Evolutionary conservation across 92 coral and sea anemone genomes (phyloP).

Genomic region (Parazoanthus darwini): DNA sequence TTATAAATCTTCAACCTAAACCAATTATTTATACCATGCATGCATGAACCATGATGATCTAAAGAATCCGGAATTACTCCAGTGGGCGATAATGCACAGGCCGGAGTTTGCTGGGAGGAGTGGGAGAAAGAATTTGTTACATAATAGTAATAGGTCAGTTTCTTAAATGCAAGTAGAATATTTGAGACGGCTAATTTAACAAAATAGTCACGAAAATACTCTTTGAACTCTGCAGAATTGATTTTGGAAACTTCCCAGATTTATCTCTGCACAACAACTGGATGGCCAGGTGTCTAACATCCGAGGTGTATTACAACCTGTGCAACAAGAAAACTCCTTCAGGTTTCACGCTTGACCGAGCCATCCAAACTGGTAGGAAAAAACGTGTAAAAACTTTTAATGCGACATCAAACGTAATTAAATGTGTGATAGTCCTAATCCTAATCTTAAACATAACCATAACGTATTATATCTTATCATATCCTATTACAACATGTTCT

Average conservation of each 20-base stretch:
- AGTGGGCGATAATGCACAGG: no score
- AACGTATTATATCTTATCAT: no score
- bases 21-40: no score
- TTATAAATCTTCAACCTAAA: background rate
- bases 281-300: conserved; percentile 89
- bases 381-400: background rate
- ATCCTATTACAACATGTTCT: no score
- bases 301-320: conserved; percentile 61
- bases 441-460: background rate
- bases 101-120: no score
- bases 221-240: conserved; percentile 17
- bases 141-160: no score
- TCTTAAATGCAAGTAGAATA: no score
- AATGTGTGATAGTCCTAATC: background rate
- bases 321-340: conserved; percentile 70
- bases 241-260: conserved; percentile 66
- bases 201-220: background rate
- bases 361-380: conserved; percentile 73
- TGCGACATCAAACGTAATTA: background rate
- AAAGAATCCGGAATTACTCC: no score
- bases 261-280: conserved; percentile 85
- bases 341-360: conserved; percentile 77
- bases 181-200: background rate
- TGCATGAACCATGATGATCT: no score
- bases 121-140: no score